Conservation (phyloP, 2,888 invertebrate genomes). For the Exocentrus adspersus region DNA sequence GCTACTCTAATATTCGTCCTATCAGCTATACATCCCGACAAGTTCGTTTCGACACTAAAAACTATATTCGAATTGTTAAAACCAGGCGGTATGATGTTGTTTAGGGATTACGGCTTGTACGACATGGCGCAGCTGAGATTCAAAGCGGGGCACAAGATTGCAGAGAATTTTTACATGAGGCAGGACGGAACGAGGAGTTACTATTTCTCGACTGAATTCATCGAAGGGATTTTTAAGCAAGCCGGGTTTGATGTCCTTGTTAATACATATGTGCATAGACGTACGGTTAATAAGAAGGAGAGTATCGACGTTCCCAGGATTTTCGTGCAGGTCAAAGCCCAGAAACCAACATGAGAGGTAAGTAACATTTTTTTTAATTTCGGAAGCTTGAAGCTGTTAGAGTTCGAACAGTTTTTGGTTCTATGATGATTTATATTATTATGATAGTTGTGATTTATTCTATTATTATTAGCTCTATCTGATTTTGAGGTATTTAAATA, state of each 20-base stretch:
- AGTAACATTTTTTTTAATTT: background rate
- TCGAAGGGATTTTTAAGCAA: slow-evolving; percentile 71
- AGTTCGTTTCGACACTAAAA: slow-evolving; percentile 72
- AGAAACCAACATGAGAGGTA: slow-evolving; percentile 31
- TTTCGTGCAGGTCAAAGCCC: slow-evolving; percentile 91
- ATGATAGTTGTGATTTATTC: slow-evolving; percentile 24
- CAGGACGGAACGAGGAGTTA: slow-evolving; percentile 95
- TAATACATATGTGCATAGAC: slow-evolving; percentile 83
- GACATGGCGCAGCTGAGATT: slow-evolving; percentile 97
- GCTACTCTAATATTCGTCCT: slow-evolving; percentile 94
- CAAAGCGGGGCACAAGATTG: slow-evolving; percentile 89
- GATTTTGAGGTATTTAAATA: slow-evolving; percentile 14
- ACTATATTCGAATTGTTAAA: slow-evolving; percentile 75
- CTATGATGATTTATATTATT: slow-evolving; percentile 23
- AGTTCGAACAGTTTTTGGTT: background rate
- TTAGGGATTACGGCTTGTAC: slow-evolving; percentile 93
- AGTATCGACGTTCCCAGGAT: slow-evolving; percentile 89
- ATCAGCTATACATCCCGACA: slow-evolving; percentile 91
- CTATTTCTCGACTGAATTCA: slow-evolving; percentile 80
- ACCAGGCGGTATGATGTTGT: slow-evolving; percentile 83
- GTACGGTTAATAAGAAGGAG: slow-evolving; percentile 94
- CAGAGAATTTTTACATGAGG: slow-evolving; percentile 92
- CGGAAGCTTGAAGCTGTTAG: slow-evolving; percentile 3
- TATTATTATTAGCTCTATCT: slow-evolving; percentile 35
- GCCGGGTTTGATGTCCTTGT: slow-evolving; percentile 76